phyloP scores from a whole-genome alignment of 2,113 vertebrate species.

The Athene noctua region DNA sequence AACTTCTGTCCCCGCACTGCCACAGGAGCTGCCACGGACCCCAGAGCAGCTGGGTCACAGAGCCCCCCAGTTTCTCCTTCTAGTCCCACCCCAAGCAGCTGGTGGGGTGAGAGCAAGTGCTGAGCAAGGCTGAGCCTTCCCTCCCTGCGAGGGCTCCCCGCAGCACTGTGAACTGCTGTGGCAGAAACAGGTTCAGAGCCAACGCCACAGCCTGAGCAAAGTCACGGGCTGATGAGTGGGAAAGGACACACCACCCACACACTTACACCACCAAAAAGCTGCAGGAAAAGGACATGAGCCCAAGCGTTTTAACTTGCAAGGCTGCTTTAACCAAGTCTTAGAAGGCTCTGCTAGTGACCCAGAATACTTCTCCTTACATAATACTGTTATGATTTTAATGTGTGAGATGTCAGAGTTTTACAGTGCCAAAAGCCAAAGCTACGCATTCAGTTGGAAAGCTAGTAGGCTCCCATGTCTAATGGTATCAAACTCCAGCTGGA shows the following conservation, averaged over 20 bases:
- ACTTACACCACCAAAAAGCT: fast-evolving
- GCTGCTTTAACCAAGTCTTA: neutral
- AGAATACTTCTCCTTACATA: slow-evolving; percentile 60
- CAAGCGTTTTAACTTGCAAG: neutral
- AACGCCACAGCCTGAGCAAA: fast-evolving
- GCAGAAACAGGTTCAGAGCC: neutral
- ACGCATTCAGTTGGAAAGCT: slow-evolving; percentile 33
- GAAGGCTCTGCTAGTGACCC: neutral
- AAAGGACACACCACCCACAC: neutral
- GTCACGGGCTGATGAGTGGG: neutral
- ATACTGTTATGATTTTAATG: slow-evolving; percentile 43
- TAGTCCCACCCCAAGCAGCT: neutral
- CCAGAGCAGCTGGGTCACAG: neutral
- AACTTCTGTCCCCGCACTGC: neutral
- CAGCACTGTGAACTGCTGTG: fast-evolving
- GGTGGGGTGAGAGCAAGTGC: neutral
- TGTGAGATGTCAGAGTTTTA: slow-evolving; percentile 4
- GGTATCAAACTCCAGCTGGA: slow-evolving; percentile 43
- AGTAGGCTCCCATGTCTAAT: neutral
- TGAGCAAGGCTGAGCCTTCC: neutral
- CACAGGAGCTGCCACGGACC: fast-evolving
- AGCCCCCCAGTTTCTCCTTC: neutral
- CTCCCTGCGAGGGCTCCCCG: fast-evolving
- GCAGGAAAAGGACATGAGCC: neutral
- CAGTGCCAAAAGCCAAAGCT: slow-evolving; percentile 44